These are phyloP conservation scores for Leptoteleia sp. DNA, from an alignment of 1,140 invertebrate species.

Conservation along the genomic window DNA sequence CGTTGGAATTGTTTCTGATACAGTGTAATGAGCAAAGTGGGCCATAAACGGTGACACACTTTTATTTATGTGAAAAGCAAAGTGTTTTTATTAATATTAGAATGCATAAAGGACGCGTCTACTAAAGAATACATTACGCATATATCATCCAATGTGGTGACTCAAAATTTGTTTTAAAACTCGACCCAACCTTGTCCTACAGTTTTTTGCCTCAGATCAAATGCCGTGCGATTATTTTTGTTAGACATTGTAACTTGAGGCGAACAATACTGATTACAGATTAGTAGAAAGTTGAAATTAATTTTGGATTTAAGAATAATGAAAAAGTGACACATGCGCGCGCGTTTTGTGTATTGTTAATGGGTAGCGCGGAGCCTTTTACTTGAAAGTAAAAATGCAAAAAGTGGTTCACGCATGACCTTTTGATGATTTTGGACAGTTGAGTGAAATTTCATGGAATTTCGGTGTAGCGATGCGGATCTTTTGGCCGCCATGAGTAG, in stretches of 20 bases:
- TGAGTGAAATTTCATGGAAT: slow-evolving; percentile 43
- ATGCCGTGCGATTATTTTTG: slow-evolving; percentile 15
- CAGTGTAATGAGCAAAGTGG: slow-evolving; percentile 4
- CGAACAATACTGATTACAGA: slow-evolving; percentile 5
- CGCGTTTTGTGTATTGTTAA: slow-evolving; percentile 1
- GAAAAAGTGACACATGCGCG: slow-evolving; percentile 7
- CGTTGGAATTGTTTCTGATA: slow-evolving; percentile 1
- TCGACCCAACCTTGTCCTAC: slow-evolving; percentile 5
- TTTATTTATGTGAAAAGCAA: slow-evolving; percentile 22
- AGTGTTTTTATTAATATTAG: slow-evolving; percentile 9
- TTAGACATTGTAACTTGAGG: slow-evolving; percentile 15
- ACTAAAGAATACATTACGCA: slow-evolving; percentile 6
- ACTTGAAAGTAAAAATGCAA: slow-evolving; percentile 45
- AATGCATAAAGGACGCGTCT: slow-evolving; percentile 7
- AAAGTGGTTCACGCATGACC: slow-evolving; percentile 45
- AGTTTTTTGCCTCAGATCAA: background rate
- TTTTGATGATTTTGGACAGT: slow-evolving; percentile 39
- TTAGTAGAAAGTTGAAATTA: slow-evolving; percentile 29
- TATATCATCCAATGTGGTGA: slow-evolving; percentile 4
- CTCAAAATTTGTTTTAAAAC: slow-evolving; percentile 4
- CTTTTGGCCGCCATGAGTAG: slow-evolving; percentile 17
- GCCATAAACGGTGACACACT: slow-evolving; percentile 22
- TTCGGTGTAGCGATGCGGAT: slow-evolving; percentile 24
- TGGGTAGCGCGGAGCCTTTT: slow-evolving; percentile 4
- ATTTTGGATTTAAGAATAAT: slow-evolving; percentile 21